phyloP scores from a whole-genome alignment of 2,888 invertebrate species.

The Rhamnusium bicolor region DNA sequence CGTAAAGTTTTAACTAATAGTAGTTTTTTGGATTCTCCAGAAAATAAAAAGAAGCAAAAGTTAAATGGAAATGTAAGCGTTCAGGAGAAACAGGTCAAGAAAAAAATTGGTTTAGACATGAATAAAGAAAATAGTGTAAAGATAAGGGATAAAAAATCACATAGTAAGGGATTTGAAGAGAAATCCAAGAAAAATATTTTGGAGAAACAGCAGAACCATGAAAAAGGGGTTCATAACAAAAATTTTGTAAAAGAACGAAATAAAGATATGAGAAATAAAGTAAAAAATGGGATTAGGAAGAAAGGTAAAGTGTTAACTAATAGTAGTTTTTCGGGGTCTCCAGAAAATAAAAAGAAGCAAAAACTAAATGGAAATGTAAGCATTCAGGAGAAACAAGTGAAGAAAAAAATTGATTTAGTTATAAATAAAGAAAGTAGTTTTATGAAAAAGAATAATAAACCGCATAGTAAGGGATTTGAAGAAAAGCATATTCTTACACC shows the following conservation, averaged over 20 bases:
- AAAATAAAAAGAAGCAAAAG: not conserved
- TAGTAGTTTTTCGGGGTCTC: constrained; percentile 18
- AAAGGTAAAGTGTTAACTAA: constrained; percentile 35
- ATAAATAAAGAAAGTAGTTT: not conserved
- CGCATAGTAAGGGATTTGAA: not conserved
- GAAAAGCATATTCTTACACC: not conserved
- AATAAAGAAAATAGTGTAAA: not conserved
- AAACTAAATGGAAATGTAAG: not conserved
- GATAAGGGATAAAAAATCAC: not conserved
- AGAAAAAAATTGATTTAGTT: not conserved
- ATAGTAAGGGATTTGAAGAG: constrained; percentile 21
- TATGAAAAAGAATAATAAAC: not conserved
- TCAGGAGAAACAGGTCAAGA: not conserved
- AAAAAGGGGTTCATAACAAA: not conserved
- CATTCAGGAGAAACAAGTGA: not conserved
- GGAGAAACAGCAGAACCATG: constrained; percentile 37
- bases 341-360: not conserved
- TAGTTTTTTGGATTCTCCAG: not conserved
- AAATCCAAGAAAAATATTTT: constrained; percentile 29
- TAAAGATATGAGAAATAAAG: constrained; percentile 34
- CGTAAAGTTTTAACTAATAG: constrained; percentile 40
- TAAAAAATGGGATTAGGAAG: not conserved
- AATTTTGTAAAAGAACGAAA: constrained; percentile 2
- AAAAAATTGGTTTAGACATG: not conserved
- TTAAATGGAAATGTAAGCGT: not conserved